Conservation (phyloP, 1,140 invertebrate genomes). For the Mya arenaria region DNA sequence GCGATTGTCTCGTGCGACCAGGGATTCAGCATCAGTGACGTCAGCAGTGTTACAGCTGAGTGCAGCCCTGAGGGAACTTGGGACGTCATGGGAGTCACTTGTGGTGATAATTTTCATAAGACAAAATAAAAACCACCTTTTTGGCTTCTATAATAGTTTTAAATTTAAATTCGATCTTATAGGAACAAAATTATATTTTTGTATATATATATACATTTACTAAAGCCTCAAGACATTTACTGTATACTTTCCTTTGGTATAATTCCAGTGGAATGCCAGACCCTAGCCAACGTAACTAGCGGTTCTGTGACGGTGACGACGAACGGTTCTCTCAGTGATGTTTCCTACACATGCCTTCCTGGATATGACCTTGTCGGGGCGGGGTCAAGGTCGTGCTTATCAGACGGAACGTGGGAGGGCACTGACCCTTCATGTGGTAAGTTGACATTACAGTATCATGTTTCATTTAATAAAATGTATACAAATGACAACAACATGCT, state of each 20-base stretch:
- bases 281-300: constrained; percentile 13
- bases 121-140: too few species aligned
- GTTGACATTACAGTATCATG: too few species aligned
- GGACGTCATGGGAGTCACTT: neutral
- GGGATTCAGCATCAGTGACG: constrained; percentile 18
- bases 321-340: constrained; percentile 22
- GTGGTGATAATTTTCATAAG: too few species aligned
- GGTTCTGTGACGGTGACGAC: neutral
- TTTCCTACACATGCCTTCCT: constrained; percentile 10
- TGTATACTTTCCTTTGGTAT: neutral
- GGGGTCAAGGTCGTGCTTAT: neutral
- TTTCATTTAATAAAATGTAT: too few species aligned
- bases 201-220: too few species aligned
- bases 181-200: too few species aligned
- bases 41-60: neutral
- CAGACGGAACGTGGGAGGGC: constrained; percentile 5
- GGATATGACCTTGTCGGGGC: constrained; percentile 15
- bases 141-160: too few species aligned
- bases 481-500: too few species aligned
- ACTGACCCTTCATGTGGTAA: constrained; percentile 33
- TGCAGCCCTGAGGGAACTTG: constrained; percentile 29
- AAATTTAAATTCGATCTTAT: too few species aligned
- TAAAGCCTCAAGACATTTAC: too few species aligned
- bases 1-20: constrained; percentile 12
- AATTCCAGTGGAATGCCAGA: constrained; percentile 15